Conservation (phyloP, 2,797 vertebrate species). For the Smutsia temminckii region DNA sequence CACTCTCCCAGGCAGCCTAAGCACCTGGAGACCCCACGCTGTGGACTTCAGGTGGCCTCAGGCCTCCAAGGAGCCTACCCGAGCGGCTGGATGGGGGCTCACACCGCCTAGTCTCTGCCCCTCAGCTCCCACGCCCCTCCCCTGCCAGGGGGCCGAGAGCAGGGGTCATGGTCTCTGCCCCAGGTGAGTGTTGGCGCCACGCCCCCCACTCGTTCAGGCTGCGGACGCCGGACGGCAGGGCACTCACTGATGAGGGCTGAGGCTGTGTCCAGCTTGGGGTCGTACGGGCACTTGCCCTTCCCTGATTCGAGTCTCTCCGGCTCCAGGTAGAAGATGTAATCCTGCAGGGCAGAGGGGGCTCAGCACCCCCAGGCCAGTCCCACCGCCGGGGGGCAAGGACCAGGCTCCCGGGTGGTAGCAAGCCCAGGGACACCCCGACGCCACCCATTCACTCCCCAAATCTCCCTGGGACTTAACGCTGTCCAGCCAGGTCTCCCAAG, state of each 20-base stretch:
- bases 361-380: background rate
- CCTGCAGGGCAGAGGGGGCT: constrained; percentile 87
- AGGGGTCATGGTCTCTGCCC: background rate
- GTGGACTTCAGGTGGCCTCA: too few species aligned
- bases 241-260: constrained; percentile 97
- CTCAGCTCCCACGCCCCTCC: background rate
- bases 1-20: background rate
- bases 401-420: background rate
- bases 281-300: constrained; percentile 98
- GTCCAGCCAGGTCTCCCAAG: background rate
- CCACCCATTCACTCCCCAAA: background rate
- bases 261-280: constrained; percentile 98
- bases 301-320: constrained; percentile 97
- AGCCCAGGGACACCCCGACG: background rate
- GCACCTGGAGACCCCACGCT: too few species aligned
- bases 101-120: background rate
- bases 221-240: constrained; percentile 34
- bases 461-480: background rate
- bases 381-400: background rate
- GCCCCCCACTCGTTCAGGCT: background rate
- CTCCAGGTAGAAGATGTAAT: constrained; percentile 98
- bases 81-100: background rate
- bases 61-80: background rate
- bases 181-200: background rate
- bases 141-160: background rate